A percentile compares a stretch with the other conserved stretches of the same genome.
Conservation (phyloP, 2,888 invertebrate genomes). For the Zygogramma bicolorata region DNA sequence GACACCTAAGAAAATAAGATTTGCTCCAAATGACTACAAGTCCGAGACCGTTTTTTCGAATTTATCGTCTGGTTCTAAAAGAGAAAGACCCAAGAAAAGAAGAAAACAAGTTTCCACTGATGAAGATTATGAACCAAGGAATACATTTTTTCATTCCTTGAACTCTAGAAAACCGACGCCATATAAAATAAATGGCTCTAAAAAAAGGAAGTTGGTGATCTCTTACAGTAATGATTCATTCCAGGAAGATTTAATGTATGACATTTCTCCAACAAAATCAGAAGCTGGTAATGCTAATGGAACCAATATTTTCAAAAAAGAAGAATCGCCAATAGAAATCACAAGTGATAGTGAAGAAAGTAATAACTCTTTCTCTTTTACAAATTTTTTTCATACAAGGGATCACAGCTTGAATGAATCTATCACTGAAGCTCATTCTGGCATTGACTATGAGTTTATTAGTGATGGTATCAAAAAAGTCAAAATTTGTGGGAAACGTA, state of each 20-base stretch:
- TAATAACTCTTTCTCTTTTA: neutral
- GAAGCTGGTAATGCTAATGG: neutral
- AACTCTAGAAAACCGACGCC: neutral
- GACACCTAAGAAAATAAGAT: slow-evolving; percentile 29
- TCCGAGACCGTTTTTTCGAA: slow-evolving; percentile 14
- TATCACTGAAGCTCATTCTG: slow-evolving; percentile 36
- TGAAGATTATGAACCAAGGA: neutral
- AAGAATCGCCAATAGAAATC: neutral
- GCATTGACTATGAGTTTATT: slow-evolving; percentile 38
- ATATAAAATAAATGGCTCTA: neutral
- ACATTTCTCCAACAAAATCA: neutral
- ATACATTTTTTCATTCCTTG: no score
- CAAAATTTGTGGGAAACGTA: slow-evolving; percentile 9
- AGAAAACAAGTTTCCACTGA: neutral
- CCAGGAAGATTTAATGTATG: neutral
- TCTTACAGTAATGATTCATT: slow-evolving; percentile 1
- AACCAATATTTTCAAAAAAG: neutral
- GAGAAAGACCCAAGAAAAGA: slow-evolving; percentile 13
- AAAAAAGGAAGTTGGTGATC: neutral
- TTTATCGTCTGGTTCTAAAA: neutral
- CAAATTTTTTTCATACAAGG: slow-evolving; percentile 11
- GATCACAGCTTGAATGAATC: slow-evolving; percentile 36
- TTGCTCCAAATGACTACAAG: slow-evolving; percentile 4
- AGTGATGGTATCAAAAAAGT: slow-evolving; percentile 9
- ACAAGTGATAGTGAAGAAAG: neutral